Conservation (phyloP, 2,797 vertebrate species). For the Eremophila alpestris region DNA sequence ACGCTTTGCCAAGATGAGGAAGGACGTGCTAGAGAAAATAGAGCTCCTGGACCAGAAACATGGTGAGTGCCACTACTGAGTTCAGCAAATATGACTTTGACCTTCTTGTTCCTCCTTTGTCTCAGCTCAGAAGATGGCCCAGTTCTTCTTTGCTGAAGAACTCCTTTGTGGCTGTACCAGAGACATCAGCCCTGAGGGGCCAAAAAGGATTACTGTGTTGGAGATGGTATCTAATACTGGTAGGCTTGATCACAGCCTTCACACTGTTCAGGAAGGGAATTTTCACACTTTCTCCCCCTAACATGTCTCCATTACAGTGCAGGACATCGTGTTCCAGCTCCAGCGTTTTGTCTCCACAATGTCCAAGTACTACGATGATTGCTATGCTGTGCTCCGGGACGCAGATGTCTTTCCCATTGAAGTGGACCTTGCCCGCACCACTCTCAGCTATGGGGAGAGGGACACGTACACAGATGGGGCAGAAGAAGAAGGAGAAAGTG, state of each 20-base stretch:
- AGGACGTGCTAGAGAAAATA: conserved; percentile 97
- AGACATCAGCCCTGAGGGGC: not conserved
- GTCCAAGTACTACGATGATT: conserved; percentile 95
- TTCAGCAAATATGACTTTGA: not conserved
- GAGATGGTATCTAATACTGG: not conserved
- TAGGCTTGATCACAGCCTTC: not conserved
- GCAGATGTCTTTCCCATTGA: conserved; percentile 98
- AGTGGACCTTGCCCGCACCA: conserved; percentile 95
- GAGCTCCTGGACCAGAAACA: conserved; percentile 98
- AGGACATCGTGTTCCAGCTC: conserved; percentile 99
- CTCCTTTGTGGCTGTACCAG: not conserved
- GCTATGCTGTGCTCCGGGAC: conserved; percentile 90
- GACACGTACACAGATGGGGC: conserved; percentile 81
- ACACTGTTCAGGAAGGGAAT: not conserved
- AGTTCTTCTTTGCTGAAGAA: not conserved
- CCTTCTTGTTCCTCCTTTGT: not conserved
- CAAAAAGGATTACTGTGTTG: not conserved
- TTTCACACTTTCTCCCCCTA: not conserved
- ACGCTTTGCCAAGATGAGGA: conserved; percentile 97
- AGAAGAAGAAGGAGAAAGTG: conserved; percentile 73
- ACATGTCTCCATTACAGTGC: conserved; percentile 77
- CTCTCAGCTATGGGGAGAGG: conserved; percentile 88
- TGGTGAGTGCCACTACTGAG: conserved; percentile 73
- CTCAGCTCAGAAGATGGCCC: not conserved
- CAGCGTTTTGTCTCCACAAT: conserved; percentile 97